Evolutionary conservation across 2,113 vertebrate species (phyloP).

Genomic region (Sorex fumeus): DNA sequence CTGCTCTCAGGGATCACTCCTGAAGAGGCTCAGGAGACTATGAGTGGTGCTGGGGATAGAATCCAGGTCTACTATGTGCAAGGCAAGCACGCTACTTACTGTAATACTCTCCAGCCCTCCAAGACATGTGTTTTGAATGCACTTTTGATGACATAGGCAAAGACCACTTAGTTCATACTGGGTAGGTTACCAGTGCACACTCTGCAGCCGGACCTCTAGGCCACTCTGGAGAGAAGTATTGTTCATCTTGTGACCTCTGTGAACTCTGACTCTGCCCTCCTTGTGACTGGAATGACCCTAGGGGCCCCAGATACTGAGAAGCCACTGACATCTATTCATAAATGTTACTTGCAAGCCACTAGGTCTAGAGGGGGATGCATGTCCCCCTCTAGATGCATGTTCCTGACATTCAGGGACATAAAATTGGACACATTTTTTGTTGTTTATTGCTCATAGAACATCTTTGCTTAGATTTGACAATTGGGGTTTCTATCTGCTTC

Average conservation of each 20-base stretch:
- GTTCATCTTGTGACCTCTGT: neutral
- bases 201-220: neutral
- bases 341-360: neutral
- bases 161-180: accelerated
- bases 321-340: neutral
- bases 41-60: too few relatives aligned
- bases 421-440: neutral
- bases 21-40: too few relatives aligned
- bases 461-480: neutral
- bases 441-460: neutral
- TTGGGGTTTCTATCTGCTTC: neutral
- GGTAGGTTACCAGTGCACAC: neutral
- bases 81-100: too few relatives aligned
- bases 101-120: too few relatives aligned
- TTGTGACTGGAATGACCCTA: neutral
- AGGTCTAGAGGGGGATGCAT: neutral
- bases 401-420: too few relatives aligned
- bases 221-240: neutral
- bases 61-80: too few relatives aligned
- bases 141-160: neutral
- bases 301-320: neutral
- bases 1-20: too few relatives aligned
- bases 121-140: neutral
- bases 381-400: too few relatives aligned
- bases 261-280: neutral